Conservation (phyloP, 2,797 vertebrate species). For the Pristis pectinata region DNA sequence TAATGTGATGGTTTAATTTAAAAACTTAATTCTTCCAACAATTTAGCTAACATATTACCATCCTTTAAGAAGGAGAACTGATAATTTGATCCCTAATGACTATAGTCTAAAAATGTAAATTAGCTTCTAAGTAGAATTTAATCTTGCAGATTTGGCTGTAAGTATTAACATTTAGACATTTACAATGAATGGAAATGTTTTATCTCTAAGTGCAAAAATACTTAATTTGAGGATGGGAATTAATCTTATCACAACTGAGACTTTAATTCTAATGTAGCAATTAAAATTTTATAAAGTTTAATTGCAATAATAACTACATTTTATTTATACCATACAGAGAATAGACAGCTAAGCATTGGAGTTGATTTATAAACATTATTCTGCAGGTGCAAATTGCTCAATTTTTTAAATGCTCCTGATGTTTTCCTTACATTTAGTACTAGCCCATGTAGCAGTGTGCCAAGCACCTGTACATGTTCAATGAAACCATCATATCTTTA, state of each 20-base stretch:
- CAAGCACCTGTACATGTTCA: not conserved
- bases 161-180: not conserved
- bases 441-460: not conserved
- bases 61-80: not conserved
- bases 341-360: not conserved
- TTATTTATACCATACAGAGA: not conserved
- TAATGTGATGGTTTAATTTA: not conserved
- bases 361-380: not conserved
- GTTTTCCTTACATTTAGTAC: not conserved
- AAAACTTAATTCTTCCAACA: not conserved
- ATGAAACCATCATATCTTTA: not conserved
- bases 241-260: not conserved
- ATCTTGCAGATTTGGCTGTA: not conserved
- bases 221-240: not conserved
- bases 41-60: not conserved
- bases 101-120: not conserved
- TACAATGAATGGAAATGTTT: not conserved
- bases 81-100: conserved; percentile 15
- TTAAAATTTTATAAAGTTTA: not conserved
- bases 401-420: not conserved
- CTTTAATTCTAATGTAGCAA: not conserved
- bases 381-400: not conserved
- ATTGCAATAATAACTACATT: not conserved
- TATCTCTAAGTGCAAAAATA: not conserved
- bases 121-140: not conserved